These are phyloP conservation scores for Enoplosus armatus DNA, from an alignment of 2,797 vertebrate genomes.

Conservation along the genomic window DNA sequence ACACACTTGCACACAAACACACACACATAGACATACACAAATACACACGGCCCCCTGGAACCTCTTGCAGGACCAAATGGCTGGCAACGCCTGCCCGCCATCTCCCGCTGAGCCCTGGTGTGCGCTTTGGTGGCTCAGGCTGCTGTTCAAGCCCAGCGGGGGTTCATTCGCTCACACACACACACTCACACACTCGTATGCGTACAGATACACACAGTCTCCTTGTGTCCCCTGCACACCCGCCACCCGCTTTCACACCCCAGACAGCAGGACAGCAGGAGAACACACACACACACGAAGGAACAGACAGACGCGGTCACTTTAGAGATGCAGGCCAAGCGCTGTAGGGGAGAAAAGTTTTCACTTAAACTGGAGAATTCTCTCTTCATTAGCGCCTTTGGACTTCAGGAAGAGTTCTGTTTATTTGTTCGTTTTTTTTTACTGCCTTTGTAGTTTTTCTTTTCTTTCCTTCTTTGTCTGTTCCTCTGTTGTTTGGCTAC, in stretches of 20 bases:
- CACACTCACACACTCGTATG: conserved; percentile 60
- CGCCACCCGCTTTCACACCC: conserved; percentile 89
- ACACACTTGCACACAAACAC: conserved; percentile 62
- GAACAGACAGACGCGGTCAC: conserved; percentile 91
- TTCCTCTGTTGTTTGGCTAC: conserved; percentile 72
- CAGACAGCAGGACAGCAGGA: conserved; percentile 90
- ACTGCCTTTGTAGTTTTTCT: conserved; percentile 77
- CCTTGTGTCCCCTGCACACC: conserved; percentile 86
- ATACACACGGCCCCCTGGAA: conserved; percentile 86
- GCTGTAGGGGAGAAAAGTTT: conserved; percentile 89
- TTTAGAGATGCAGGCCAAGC: conserved; percentile 90
- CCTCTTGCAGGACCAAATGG: conserved; percentile 89
- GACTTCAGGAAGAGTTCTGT: conserved; percentile 84
- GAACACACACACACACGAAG: conserved; percentile 85
- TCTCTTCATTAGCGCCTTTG: conserved; percentile 86
- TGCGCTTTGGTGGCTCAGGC: conserved; percentile 89
- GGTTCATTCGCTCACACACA: conserved; percentile 80
- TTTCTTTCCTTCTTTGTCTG: conserved; percentile 72
- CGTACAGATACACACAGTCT: conserved; percentile 79
- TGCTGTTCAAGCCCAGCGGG: conserved; percentile 90
- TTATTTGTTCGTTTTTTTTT: conserved; percentile 76
- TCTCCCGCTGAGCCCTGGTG: conserved; percentile 90
- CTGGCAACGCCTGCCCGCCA: conserved; percentile 88
- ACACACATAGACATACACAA: conserved; percentile 74
- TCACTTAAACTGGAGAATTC: conserved; percentile 86